phyloP scores from a whole-genome alignment of 2,888 invertebrate species.

The Neuroscelio doddi region DNA sequence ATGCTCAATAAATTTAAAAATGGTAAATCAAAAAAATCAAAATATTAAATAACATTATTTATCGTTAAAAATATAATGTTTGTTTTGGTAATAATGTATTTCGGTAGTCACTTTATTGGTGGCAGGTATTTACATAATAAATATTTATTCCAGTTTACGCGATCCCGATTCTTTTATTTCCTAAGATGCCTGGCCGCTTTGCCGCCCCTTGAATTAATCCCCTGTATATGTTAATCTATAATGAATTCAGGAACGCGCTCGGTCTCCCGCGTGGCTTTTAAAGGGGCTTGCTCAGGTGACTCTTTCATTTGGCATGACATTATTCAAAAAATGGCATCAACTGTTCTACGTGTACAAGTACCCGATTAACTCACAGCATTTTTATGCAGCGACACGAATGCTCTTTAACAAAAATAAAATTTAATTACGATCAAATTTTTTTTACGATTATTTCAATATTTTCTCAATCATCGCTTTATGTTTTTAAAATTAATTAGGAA shows the following conservation, averaged over 20 bases:
- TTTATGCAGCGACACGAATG: slow-evolving; percentile 56
- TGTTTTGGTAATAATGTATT: neutral
- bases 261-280: slow-evolving; percentile 27
- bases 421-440: too few relatives aligned
- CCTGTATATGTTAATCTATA: slow-evolving; percentile 64
- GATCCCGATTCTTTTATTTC: slow-evolving; percentile 4
- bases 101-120: neutral
- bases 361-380: slow-evolving; percentile 19
- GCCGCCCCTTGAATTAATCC: slow-evolving; percentile 68
- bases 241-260: slow-evolving; percentile 66
- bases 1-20: too few relatives aligned
- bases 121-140: slow-evolving; percentile 3
- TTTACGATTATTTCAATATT: too few relatives aligned
- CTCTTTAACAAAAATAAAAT: slow-evolving; percentile 1
- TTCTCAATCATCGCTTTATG: too few relatives aligned
- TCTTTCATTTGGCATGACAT: slow-evolving; percentile 40
- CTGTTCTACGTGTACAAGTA: slow-evolving; percentile 49
- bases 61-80: too few relatives aligned
- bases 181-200: slow-evolving; percentile 65
- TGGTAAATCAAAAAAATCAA: too few relatives aligned
- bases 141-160: slow-evolving; percentile 29
- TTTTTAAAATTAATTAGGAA: too few relatives aligned
- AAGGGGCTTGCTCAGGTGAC: slow-evolving; percentile 27
- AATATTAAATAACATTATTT: too few relatives aligned
- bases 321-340: slow-evolving; percentile 43